Conservation (phyloP, 53 echinoderm and acorn worm genomes). For the Paelopatides confundens region DNA sequence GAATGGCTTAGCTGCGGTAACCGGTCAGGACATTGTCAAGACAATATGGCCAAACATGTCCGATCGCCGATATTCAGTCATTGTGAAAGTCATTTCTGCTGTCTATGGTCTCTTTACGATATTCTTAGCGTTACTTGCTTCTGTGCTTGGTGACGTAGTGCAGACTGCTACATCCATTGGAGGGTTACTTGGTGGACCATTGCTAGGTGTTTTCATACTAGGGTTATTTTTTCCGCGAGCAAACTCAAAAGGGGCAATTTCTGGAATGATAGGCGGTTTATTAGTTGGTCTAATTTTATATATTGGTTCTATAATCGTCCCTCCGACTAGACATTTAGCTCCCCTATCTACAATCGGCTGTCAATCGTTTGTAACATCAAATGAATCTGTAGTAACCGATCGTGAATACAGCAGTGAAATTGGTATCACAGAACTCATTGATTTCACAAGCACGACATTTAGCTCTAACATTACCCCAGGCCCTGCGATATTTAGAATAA, state of each 20-base stretch:
- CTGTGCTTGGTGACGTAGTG: not conserved
- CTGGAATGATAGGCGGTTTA: not conserved
- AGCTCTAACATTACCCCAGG: no score
- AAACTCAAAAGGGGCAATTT: constrained; percentile 24
- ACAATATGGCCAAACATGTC: not conserved
- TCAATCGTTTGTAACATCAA: no score
- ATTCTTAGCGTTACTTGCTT: not conserved
- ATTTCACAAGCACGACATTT: no score
- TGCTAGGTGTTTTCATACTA: constrained; percentile 11
- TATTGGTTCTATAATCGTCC: no score
- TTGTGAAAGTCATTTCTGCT: not conserved
- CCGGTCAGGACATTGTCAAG: constrained; percentile 30
- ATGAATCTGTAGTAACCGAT: no score
- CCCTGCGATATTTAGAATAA: no score
- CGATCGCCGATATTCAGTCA: not conserved
- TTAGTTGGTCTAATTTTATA: no score
- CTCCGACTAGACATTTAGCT: no score
- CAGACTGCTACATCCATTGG: not conserved
- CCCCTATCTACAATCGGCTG: no score
- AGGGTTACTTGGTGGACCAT: not conserved
- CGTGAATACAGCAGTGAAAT: no score
- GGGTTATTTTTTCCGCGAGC: not conserved
- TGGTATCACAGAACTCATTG: no score
- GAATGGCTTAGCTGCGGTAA: not conserved
- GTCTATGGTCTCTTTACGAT: not conserved